A percentile compares a stretch with the other conserved stretches of the same genome.
Conservation (phyloP, 2,113 vertebrate genomes). For the Siniperca knerii region DNA sequence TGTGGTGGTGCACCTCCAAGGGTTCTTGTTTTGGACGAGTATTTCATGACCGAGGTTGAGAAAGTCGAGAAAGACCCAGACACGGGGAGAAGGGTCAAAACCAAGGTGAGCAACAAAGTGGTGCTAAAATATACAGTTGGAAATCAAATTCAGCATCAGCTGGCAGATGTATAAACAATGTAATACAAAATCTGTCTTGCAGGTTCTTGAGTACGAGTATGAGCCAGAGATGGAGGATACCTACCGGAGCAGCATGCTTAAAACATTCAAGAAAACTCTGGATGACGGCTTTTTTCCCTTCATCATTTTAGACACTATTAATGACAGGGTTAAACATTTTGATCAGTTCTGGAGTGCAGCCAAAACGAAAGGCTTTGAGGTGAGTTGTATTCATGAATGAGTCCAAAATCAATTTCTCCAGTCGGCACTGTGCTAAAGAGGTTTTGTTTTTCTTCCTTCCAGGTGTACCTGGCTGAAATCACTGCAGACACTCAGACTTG, state of each 20-base stretch:
- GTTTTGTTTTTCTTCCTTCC: conserved; percentile 35
- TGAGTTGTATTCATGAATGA: conserved; percentile 64
- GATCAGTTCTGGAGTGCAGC: conserved; percentile 99
- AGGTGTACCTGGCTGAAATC: conserved; percentile 99
- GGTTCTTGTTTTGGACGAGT: conserved; percentile 97
- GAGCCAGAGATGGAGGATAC: conserved; percentile 98
- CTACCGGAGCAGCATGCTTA: conserved; percentile 97
- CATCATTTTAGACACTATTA: conserved; percentile 97
- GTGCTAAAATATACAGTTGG: background rate
- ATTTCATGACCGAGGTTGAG: conserved; percentile 98
- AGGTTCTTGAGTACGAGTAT: conserved; percentile 98
- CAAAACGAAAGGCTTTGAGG: conserved; percentile 99
- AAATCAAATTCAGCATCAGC: background rate
- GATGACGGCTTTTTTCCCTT: conserved; percentile 99
- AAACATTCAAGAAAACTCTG: conserved; percentile 98
- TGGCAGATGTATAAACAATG: background rate
- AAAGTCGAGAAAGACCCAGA: conserved; percentile 96
- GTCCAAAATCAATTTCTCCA: background rate
- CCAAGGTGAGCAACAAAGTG: conserved; percentile 86
- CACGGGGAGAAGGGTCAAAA: conserved; percentile 93
- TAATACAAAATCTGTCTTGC: conserved; percentile 29
- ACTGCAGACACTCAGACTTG: conserved; percentile 94
- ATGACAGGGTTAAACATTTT: conserved; percentile 95
- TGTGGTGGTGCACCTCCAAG: conserved; percentile 96
- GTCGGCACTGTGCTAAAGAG: background rate